Evolutionary conservation across 2,113 vertebrate genomes (phyloP).

Genomic region (Todiramphus saurophagus): DNA sequence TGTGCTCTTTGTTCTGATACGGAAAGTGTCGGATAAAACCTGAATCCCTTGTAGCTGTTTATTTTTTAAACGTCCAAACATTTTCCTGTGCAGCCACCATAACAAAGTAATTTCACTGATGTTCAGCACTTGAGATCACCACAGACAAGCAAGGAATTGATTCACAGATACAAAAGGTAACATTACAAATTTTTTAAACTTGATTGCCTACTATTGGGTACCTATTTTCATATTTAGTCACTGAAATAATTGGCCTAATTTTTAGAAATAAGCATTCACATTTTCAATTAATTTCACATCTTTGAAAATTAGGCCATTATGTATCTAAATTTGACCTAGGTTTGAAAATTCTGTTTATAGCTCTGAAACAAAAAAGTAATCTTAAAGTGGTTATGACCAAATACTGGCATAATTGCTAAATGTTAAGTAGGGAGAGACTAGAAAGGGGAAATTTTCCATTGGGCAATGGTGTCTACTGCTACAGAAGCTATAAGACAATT

Average conservation of each 20-base stretch:
- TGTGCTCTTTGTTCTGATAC: slow-evolving; percentile 1
- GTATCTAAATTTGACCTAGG: slow-evolving; percentile 34
- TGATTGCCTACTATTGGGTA: slow-evolving; percentile 19
- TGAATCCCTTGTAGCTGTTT: slow-evolving; percentile 22
- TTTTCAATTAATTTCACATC: slow-evolving; percentile 60
- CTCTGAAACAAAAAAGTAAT: not conserved
- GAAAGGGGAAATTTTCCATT: not conserved
- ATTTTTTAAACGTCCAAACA: slow-evolving; percentile 34
- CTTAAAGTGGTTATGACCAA: not conserved
- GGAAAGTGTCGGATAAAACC: not conserved
- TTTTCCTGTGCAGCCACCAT: not conserved
- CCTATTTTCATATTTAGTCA: slow-evolving; percentile 51
- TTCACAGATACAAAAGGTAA: not conserved
- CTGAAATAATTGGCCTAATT: slow-evolving; percentile 61
- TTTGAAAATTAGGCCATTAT: slow-evolving; percentile 49
- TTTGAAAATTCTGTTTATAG: slow-evolving; percentile 13
- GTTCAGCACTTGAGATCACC: slow-evolving; percentile 16
- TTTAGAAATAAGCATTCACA: slow-evolving; percentile 36
- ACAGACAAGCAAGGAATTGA: slow-evolving; percentile 19
- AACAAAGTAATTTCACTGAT: slow-evolving; percentile 44
- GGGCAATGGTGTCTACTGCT: not conserved
- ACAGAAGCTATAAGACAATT: not conserved
- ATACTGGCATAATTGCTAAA: not conserved
- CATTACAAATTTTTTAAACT: not conserved
- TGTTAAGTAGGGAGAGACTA: not conserved